phyloP scores from a whole-genome alignment of 2,888 invertebrate species.

The Drosophila percnosoma region DNA sequence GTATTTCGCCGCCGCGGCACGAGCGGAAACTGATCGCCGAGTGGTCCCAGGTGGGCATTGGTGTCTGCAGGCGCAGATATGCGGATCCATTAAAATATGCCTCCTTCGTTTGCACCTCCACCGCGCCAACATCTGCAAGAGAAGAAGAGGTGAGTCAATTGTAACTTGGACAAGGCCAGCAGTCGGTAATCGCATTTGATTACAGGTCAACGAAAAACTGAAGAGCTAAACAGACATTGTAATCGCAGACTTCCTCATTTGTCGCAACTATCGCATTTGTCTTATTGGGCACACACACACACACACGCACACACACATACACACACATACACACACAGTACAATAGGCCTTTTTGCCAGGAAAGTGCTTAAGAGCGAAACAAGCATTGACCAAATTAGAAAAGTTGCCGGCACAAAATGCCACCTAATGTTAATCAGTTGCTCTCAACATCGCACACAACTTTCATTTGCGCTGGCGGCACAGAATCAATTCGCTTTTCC shows the following conservation, averaged over 20 bases:
- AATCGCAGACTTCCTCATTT: slow-evolving; percentile 63
- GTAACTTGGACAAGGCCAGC: slow-evolving; percentile 52
- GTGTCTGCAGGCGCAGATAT: slow-evolving; percentile 89
- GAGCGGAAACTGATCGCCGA: slow-evolving; percentile 93
- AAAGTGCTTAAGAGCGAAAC: slow-evolving; percentile 58
- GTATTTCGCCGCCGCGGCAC: slow-evolving; percentile 90
- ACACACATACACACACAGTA: slow-evolving; percentile 1
- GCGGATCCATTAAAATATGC: slow-evolving; percentile 94
- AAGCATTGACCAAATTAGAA: slow-evolving; percentile 72
- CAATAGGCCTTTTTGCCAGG: slow-evolving; percentile 31
- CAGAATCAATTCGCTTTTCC: slow-evolving; percentile 58
- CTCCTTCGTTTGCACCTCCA: slow-evolving; percentile 86
- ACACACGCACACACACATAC: no score
- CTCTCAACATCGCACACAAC: slow-evolving; percentile 47
- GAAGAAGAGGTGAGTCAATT: slow-evolving; percentile 38
- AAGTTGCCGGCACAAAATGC: slow-evolving; percentile 41
- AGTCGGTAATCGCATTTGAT: slow-evolving; percentile 69
- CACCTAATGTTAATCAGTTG: slow-evolving; percentile 42
- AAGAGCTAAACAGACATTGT: slow-evolving; percentile 25
- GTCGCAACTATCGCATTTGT: slow-evolving; percentile 34
- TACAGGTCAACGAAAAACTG: slow-evolving; percentile 24
- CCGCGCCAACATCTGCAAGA: slow-evolving; percentile 76
- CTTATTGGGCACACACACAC: slow-evolving; percentile 38
- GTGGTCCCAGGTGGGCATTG: slow-evolving; percentile 91
- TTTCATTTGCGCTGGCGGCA: slow-evolving; percentile 70